A percentile compares a stretch with the other conserved stretches of the same genome.
These are phyloP conservation scores for Squalus acanthias DNA, from an alignment of 2,797 vertebrate species.

Conservation along the genomic window DNA sequence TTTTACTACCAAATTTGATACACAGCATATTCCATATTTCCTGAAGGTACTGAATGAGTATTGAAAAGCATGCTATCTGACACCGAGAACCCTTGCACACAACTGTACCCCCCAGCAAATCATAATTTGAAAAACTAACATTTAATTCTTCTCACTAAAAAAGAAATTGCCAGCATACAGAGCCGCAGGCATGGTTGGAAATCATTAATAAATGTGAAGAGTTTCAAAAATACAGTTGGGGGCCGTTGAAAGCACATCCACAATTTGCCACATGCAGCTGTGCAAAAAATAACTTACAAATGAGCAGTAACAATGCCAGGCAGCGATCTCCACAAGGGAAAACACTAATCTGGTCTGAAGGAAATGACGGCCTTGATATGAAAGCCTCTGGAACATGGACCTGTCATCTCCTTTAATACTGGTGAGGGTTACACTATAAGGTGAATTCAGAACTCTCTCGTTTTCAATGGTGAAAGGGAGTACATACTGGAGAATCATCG, in stretches of 20 bases:
- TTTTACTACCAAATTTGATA: not conserved
- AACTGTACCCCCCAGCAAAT: not conserved
- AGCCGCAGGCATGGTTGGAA: not conserved
- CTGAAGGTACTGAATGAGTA: not conserved
- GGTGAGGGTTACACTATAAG: not conserved
- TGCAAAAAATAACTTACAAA: not conserved
- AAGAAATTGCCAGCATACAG: not conserved
- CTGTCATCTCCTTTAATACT: not conserved
- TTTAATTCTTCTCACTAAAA: not conserved
- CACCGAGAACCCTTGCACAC: not conserved
- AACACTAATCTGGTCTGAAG: not conserved
- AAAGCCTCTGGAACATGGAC: not conserved
- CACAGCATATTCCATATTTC: not conserved
- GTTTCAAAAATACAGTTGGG: not conserved
- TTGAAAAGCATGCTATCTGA: not conserved
- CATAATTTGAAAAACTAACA: not conserved
- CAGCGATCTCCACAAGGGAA: not conserved
- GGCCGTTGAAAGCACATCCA: not conserved
- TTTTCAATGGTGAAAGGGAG: too few species aligned
- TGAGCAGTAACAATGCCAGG: not conserved
- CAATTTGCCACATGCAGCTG: not conserved
- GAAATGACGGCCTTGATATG: not conserved
- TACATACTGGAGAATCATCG: not conserved
- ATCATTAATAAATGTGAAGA: not conserved
- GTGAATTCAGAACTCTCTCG: too few species aligned